phyloP scores from a whole-genome alignment of 2,113 vertebrate genomes.

The Euleptes europaea region DNA sequence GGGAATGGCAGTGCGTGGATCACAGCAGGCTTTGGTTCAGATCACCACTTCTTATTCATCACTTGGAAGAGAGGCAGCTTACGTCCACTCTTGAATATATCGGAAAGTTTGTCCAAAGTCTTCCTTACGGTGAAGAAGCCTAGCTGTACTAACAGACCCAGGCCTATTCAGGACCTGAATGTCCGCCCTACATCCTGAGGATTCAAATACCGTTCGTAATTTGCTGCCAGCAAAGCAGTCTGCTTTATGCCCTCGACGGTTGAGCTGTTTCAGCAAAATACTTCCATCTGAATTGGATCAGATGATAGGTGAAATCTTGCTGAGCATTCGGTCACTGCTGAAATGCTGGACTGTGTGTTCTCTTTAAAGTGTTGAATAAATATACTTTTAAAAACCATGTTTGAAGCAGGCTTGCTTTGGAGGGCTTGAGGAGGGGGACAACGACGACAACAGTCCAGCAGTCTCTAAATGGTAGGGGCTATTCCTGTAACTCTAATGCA shows the following conservation, averaged over 20 bases:
- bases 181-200: background rate
- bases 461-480: background rate
- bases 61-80: background rate
- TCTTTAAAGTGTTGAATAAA: background rate
- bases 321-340: background rate
- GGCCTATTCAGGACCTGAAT: background rate
- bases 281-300: background rate
- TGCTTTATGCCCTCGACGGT: background rate
- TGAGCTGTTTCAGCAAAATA: background rate
- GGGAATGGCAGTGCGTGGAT: background rate
- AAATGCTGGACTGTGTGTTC: background rate
- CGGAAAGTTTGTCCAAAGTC: background rate
- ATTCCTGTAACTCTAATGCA: background rate
- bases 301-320: background rate
- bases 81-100: background rate
- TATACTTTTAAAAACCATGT: background rate
- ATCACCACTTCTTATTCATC: background rate
- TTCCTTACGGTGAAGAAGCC: background rate
- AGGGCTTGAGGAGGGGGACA: background rate
- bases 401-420: background rate
- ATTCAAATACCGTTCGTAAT: background rate
- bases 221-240: background rate
- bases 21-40: background rate
- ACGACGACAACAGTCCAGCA: background rate
- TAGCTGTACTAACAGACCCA: background rate